A percentile compares a stretch with the other conserved stretches of the same genome.
Conservation (phyloP, 2,797 vertebrate genomes). For the Pteropus rufus region DNA sequence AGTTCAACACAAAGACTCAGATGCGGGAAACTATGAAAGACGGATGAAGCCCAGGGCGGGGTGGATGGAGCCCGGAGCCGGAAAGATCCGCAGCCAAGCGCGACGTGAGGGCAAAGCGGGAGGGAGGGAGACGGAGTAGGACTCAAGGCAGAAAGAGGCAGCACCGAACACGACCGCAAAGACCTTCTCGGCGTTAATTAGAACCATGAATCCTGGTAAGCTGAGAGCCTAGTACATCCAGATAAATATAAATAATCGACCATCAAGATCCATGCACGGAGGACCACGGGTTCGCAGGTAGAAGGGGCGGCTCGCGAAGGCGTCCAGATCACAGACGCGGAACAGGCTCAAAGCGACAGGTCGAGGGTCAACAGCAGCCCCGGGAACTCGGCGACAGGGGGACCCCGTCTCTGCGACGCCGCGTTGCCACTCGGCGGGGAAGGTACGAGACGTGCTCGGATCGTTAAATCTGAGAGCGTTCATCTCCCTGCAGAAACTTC, state of each 20-base stretch:
- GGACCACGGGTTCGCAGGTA: not conserved
- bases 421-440: too few species aligned
- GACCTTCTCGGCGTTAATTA: not conserved
- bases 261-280: not conserved
- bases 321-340: accelerated
- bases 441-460: not conserved
- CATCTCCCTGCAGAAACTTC: not conserved
- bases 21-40: too few species aligned
- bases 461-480: not conserved
- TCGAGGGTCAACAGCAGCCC: accelerated
- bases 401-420: too few species aligned
- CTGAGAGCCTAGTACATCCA: not conserved
- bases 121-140: accelerated
- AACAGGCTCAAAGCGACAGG: accelerated
- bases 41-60: too few species aligned
- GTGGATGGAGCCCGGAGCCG: too few species aligned
- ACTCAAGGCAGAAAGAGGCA: too few species aligned
- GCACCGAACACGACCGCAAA: accelerated
- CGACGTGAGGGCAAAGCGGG: too few species aligned
- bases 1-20: accelerated
- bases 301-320: too few species aligned
- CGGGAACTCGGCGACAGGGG: accelerated
- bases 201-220: not conserved
- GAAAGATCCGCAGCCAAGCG: too few species aligned
- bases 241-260: not conserved